Evolutionary conservation across 2,797 vertebrate genomes (phyloP), one percentile per base, ranked within the genome.

Genomic region (Oreochromis grahami): DNA sequence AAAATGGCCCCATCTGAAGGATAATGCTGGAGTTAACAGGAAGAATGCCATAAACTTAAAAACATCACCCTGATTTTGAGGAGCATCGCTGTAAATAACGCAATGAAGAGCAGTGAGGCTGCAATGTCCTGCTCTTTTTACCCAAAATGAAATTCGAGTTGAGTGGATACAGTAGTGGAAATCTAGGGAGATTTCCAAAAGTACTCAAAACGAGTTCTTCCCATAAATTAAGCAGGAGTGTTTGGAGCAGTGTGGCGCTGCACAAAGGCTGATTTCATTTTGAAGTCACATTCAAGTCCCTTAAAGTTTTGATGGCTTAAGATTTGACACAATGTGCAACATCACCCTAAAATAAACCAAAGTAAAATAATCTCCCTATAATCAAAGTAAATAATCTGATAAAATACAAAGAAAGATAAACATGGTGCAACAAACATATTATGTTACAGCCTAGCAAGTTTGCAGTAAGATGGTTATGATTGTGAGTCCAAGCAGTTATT

Each of bases 201-300:
- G 0, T 0, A 24, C 41, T 24, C 60, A 41, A 38, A 65, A 24
- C 1, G 7, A 21, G 12, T 0, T 14, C 36, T 65, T 41, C 36
- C 0, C 12, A 14, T 41, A 14, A 43, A 26, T 26, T 1, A 68
- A 43, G 38, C n/a, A 1, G 36, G 34, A 2, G 19, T 41, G 60
- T 41, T 65, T 38, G 34, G 0, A 65, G n/a, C n/a, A 15, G 8
- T 68, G 12, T 4, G 0, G 5, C 0, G 12, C 21, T 68, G 63
- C 63, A 43, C 63, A 43, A 68, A 43, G 0, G 38, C 63, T 24
- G 34, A 65, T 43, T 43, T 24, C 2, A 36, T 41, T 68, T 68
- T 68, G 10, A 60, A 63, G 58, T 55, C 6, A 55, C 21, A 26
- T 26, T 60, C 15, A 60, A 60, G 56, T 43, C 38, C 13, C 38